phyloP scores from a whole-genome alignment of 2,113 vertebrate species.

The Antigone vipio region DNA sequence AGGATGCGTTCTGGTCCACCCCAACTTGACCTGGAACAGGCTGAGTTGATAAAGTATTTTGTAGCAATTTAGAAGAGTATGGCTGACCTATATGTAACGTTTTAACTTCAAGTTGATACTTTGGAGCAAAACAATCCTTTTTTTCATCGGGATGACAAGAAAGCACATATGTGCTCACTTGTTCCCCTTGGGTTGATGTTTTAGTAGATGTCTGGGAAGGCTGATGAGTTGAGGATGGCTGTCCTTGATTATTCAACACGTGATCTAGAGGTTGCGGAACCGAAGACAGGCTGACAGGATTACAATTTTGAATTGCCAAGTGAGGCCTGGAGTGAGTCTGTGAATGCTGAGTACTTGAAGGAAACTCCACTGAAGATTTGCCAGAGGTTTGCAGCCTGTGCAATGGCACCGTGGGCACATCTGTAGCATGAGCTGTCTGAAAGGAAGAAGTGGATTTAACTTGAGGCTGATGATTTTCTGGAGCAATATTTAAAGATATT shows the following conservation, averaged over 20 bases:
- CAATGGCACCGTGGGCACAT: constrained; percentile 67
- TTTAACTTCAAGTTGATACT: constrained; percentile 89
- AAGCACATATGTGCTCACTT: not conserved
- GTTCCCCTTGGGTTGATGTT: constrained; percentile 61
- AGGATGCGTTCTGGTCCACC: constrained; percentile 5
- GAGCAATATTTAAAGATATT: constrained; percentile 92
- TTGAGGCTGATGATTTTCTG: constrained; percentile 81
- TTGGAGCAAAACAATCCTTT: constrained; percentile 83
- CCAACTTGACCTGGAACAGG: constrained; percentile 72
- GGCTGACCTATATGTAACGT: constrained; percentile 76
- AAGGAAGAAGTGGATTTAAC: constrained; percentile 71
- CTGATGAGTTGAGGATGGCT: constrained; percentile 70
- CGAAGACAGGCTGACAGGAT: constrained; percentile 64
- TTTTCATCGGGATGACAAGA: constrained; percentile 34
- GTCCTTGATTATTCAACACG: constrained; percentile 78
- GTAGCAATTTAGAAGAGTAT: constrained; percentile 71
- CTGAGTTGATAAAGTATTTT: constrained; percentile 74
- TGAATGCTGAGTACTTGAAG: constrained; percentile 36
- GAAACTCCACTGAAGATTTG: constrained; percentile 50
- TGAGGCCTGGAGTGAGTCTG: constrained; percentile 32
- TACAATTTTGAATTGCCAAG: constrained; percentile 66
- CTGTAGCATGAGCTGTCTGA: constrained; percentile 65
- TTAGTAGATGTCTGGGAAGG: constrained; percentile 71
- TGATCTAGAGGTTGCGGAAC: constrained; percentile 76
- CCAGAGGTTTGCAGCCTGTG: constrained; percentile 70